A percentile compares a stretch with the other conserved stretches of the same genome.
Evolutionary conservation across 2,888 invertebrate species (phyloP).

Genomic region (Pyralis farinalis): DNA sequence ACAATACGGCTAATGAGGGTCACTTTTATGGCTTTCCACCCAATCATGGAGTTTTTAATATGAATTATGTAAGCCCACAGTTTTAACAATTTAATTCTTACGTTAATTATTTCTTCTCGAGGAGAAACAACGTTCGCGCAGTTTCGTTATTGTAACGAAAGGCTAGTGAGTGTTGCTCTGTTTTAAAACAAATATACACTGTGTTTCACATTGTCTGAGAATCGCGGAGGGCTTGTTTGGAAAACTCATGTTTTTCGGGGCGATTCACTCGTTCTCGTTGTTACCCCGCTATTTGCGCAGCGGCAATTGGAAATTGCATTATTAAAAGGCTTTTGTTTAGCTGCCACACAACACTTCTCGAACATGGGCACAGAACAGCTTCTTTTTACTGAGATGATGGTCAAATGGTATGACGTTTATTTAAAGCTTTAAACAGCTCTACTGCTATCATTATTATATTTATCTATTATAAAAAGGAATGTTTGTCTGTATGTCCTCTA

Average conservation of each 20-base stretch:
- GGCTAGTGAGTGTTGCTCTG: background rate
- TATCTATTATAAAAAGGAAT: too few relatives aligned
- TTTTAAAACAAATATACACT: slow-evolving; percentile 1
- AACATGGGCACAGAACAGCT: slow-evolving; percentile 20
- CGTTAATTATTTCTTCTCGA: slow-evolving; percentile 18
- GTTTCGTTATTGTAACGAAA: background rate
- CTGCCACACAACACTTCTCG: slow-evolving; percentile 63
- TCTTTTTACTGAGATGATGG: background rate
- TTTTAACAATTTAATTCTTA: too few relatives aligned
- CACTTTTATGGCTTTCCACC: slow-evolving; percentile 69
- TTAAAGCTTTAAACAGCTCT: too few relatives aligned
- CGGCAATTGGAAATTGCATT: slow-evolving; percentile 81
- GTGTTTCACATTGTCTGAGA: slow-evolving; percentile 3
- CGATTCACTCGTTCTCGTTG: slow-evolving; percentile 43
- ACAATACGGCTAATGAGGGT: slow-evolving; percentile 74
- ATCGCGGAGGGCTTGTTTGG: slow-evolving; percentile 16
- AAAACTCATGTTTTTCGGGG: slow-evolving; percentile 39
- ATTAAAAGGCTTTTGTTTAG: slow-evolving; percentile 79
- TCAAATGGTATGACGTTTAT: too few relatives aligned
- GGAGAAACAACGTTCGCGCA: background rate
- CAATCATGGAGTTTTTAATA: slow-evolving; percentile 63
- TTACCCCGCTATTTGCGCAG: slow-evolving; percentile 72
- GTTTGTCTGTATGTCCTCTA: too few relatives aligned
- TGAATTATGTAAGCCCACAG: too few relatives aligned
- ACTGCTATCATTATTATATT: too few relatives aligned